Conservation (phyloP, 2,888 invertebrate genomes). For the Ormyrus nitidulus region DNA sequence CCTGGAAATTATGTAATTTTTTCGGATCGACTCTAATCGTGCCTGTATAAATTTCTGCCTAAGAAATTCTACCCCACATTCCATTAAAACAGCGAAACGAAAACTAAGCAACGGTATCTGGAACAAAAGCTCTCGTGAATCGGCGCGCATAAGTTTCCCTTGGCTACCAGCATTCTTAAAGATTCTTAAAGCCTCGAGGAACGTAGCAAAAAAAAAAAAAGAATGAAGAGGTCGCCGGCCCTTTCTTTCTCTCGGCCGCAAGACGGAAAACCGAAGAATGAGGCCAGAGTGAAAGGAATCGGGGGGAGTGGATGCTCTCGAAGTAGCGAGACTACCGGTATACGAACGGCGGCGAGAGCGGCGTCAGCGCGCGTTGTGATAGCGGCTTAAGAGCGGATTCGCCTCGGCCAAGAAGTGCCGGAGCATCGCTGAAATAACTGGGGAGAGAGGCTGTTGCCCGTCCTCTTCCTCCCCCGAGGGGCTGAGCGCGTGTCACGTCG, state of each 20-base stretch:
- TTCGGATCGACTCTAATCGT: too few relatives aligned
- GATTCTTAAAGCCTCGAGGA: neutral
- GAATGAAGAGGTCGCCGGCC: neutral
- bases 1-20: too few relatives aligned
- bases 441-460: too few relatives aligned
- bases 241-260: neutral
- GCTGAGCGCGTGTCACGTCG: neutral
- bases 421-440: too few relatives aligned
- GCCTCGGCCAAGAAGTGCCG: neutral
- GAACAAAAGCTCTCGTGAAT: too few relatives aligned
- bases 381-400: neutral
- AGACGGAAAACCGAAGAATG: neutral
- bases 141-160: neutral
- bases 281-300: slow-evolving; percentile 5
- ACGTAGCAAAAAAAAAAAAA: neutral
- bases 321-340: neutral
- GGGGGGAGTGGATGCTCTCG: slow-evolving; percentile 9
- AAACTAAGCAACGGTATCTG: too few relatives aligned
- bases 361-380: slow-evolving; percentile 14
- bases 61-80: too few relatives aligned
- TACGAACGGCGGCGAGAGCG: neutral
- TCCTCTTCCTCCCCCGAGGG: neutral
- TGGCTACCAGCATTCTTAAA: neutral
- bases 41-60: too few relatives aligned
- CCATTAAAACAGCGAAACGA: too few relatives aligned